A percentile compares a stretch with the other conserved stretches of the same genome.
Conservation (phyloP, 1,140 invertebrate species). For the Venturia canescens region DNA sequence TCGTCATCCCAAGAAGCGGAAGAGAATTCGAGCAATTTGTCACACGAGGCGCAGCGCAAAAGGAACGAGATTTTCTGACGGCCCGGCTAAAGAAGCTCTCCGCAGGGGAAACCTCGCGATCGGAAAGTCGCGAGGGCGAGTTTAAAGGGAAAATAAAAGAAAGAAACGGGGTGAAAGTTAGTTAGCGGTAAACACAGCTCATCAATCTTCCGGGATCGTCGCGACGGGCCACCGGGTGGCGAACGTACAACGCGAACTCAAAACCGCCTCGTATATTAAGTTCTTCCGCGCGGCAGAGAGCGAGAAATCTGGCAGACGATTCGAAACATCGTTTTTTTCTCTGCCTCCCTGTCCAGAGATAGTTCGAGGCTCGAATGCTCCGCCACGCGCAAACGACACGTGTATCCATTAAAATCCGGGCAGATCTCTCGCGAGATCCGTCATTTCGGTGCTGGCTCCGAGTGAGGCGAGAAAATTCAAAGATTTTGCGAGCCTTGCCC, state of each 20-base stretch:
- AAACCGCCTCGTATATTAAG: conserved; percentile 42
- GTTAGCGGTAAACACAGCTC: conserved; percentile 71
- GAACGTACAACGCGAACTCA: conserved; percentile 30
- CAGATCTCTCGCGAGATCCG: conserved; percentile 28
- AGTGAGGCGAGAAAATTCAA: conserved; percentile 7
- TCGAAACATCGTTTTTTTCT: conserved; percentile 61
- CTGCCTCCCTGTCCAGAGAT: neutral
- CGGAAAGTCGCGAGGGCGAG: neutral
- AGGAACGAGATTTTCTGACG: neutral
- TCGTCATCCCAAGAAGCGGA: no score
- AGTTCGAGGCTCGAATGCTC: neutral
- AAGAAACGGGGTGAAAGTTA: conserved; percentile 51
- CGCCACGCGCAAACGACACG: conserved; percentile 58
- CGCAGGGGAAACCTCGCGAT: neutral
- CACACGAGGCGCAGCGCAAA: conserved; percentile 20
- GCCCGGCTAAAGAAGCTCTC: neutral
- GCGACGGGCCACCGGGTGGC: conserved; percentile 55
- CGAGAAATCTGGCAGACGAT: conserved; percentile 47
- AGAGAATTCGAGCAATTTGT: conserved; percentile 65
- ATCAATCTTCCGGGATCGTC: conserved; percentile 73
- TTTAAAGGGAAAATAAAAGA: conserved; percentile 24
- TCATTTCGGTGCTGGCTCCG: conserved; percentile 5
- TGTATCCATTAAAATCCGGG: conserved; percentile 67
- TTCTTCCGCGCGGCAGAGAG: conserved; percentile 4
- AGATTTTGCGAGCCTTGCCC: neutral